These are phyloP conservation scores for Philhelius pedissequus DNA, from an alignment of 2,888 invertebrate species.

Conservation along the genomic window DNA sequence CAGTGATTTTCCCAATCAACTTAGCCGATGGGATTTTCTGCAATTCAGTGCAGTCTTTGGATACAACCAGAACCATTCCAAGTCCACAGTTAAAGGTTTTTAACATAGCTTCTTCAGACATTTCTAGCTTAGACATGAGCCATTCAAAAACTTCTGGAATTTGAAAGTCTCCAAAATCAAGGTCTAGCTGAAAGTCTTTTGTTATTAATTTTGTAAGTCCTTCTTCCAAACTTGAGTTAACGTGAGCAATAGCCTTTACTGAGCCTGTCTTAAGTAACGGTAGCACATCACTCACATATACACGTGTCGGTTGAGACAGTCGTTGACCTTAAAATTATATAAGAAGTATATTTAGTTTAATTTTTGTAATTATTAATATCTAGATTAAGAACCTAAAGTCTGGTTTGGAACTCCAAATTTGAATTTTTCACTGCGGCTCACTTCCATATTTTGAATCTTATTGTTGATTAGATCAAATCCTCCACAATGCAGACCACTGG, in stretches of 20 bases:
- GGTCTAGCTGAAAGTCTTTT: conserved; percentile 81
- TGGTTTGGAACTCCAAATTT: conserved; percentile 81
- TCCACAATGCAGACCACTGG: conserved; percentile 96
- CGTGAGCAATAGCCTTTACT: conserved; percentile 94
- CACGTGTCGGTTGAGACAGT: conserved; percentile 90
- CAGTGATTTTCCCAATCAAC: conserved; percentile 79
- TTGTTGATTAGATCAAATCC: conserved; percentile 94
- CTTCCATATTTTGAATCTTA: conserved; percentile 84
- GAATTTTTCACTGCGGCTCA: conserved; percentile 82
- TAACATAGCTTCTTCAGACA: conserved; percentile 89
- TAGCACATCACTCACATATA: conserved; percentile 89
- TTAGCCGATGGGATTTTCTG: conserved; percentile 79
- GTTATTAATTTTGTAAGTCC: conserved; percentile 93
- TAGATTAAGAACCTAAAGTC: conserved; percentile 80
- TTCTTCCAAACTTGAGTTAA: conserved; percentile 94
- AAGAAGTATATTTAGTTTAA: not conserved
- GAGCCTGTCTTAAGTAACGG: conserved; percentile 83
- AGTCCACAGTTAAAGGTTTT: conserved; percentile 97
- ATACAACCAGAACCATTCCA: conserved; percentile 90
- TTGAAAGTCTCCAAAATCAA: conserved; percentile 87
- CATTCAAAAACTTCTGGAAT: conserved; percentile 92
- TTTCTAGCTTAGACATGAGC: conserved; percentile 87
- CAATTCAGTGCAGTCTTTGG: conserved; percentile 80
- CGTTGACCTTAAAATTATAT: conserved; percentile 84
- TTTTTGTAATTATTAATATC: not conserved